These are phyloP conservation scores for Cirrhinus molitorella DNA, from an alignment of 2,797 vertebrate species.

Conservation along the genomic window DNA sequence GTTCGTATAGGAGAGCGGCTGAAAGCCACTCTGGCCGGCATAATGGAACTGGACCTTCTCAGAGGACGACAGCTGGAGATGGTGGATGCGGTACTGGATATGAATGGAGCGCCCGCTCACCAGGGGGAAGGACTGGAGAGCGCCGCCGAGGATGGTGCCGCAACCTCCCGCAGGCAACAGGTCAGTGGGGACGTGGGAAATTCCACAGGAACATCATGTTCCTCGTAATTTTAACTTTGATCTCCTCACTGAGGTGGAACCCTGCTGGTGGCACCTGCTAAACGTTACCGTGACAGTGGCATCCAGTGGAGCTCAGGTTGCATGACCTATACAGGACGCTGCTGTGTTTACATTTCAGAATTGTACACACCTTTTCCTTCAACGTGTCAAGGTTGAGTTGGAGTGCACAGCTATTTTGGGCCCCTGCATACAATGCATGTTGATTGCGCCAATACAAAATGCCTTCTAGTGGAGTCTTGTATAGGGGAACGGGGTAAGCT, in stretches of 20 bases:
- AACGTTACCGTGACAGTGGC: slow-evolving; percentile 22
- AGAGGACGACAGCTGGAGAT: slow-evolving; percentile 79
- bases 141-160: slow-evolving; percentile 68
- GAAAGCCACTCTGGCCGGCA: slow-evolving; percentile 83
- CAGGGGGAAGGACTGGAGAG: slow-evolving; percentile 61
- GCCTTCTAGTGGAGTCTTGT: not conserved
- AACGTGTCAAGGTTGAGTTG: slow-evolving; percentile 51
- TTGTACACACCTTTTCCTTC: slow-evolving; percentile 37
- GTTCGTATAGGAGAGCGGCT: slow-evolving; percentile 84
- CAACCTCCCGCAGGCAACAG: slow-evolving; percentile 83
- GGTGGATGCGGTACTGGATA: slow-evolving; percentile 76
- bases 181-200: slow-evolving; percentile 73
- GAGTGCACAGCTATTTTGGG: slow-evolving; percentile 7
- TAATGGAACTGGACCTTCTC: slow-evolving; percentile 84
- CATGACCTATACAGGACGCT: slow-evolving; percentile 25
- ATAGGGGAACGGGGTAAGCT: not conserved
- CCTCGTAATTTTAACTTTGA: slow-evolving; percentile 16
- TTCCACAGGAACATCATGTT: not conserved
- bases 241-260: not conserved
- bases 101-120: slow-evolving; percentile 57
- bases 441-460: slow-evolving; percentile 22
- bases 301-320: slow-evolving; percentile 18
- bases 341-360: slow-evolving; percentile 55
- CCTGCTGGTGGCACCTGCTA: slow-evolving; percentile 20
- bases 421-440: slow-evolving; percentile 19